Evolutionary conservation across 2,797 vertebrate species (phyloP), one percentile per base, ranked within the genome.

Genomic region (Okamejei kenojei): DNA sequence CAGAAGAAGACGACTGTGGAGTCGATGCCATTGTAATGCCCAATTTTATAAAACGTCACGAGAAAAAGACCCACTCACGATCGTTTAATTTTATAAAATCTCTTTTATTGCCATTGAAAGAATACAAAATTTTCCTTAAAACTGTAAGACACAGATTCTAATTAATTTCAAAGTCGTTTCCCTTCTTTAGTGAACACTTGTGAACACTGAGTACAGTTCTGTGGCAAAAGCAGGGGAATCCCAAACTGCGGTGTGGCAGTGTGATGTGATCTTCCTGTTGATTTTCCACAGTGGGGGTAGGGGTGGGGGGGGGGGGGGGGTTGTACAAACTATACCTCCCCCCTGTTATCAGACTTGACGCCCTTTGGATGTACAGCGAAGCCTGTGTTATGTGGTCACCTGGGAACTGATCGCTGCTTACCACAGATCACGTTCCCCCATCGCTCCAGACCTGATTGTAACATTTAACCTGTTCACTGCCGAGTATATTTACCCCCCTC

Each of bases 71-170:
- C 0, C 13, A 15, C 81, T 58, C 54, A 58, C 19, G 0, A 45
- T 54, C 6, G n/a, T 6, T 86, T 65, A 17, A 61, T 86, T 86
- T 86, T 86, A 86, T 86, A 86, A 86, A 86, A 86, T 86, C 82
- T 86, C 82, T 86, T 86, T 86, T 86, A 86, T 86, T 86, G 82
- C 82, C 82, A 32, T 86, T 65, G 58, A 63, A 86, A 65, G 61
- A 32, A 86, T 86, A 86, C 82, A 86, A 86, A 86, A 86, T 32
- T 86, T 86, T 86, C 61, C 58, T 86, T 65, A 86, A 86, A 86
- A 86, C 58, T 86, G 82, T 86, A 86, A 86, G n/a, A 86, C 58
- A 86, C 82, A 86, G 61, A 86, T 32, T 63, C 82, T 65, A 86
- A 86, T 65, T 54, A 45, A 63, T 86, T 65, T 65, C 61, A 58